Base-by-base conservation (phyloP, 2,797 vertebrate genomes). In the Leptatherina wallacei region DNA sequence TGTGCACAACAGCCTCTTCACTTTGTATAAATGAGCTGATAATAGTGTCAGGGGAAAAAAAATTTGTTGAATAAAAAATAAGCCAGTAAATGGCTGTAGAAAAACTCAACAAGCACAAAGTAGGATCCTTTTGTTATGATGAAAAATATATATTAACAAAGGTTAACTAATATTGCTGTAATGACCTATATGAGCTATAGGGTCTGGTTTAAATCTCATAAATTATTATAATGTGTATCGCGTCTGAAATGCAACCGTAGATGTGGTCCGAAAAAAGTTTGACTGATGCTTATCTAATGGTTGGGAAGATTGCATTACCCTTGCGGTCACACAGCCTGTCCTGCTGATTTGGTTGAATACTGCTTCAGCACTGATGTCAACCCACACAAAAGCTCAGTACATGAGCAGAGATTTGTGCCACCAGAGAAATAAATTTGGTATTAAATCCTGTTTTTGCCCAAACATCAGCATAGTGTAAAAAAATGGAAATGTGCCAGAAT, bases 371-470 rank as follows among this genome's bases (percentile, higher is more conserved):
- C 64, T 62, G 68, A 83, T 52, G 71, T 65, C 55, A 80, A 54
- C 51, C 54, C 67, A 65, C 63, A 72, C 52, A 80, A 54, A 69
- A 65, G 36, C 40, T 73, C 13, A 42, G 56, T 27, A 59, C 52
- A 68, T n/a, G 11, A 68, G 60, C 56, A 59, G 49, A 65, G 68
- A 61, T 78, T 71, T 71, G 36, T 36, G 77, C 65, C 56, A 24
- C 76, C 58, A 54, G 36, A 57, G 61, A 40, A 61, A 82, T 71
- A 71, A 49, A 81, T 82, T 55, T 24, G 27, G 49, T 75, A 68
- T 60, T 58, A 77, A 30, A 63, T 70, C 61, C 35, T 58, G 35
- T 78, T 85, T 82, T 67, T 38, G 38, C 49, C 35, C 56, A 65
- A 73, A 73, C 30, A 76, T 3, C 59, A 66, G 68, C 65, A 29